A percentile compares a stretch with the other conserved stretches of the same genome.
Evolutionary conservation across 2,888 invertebrate species (phyloP).

Genomic region (Caenorhabditis parvicauda): DNA sequence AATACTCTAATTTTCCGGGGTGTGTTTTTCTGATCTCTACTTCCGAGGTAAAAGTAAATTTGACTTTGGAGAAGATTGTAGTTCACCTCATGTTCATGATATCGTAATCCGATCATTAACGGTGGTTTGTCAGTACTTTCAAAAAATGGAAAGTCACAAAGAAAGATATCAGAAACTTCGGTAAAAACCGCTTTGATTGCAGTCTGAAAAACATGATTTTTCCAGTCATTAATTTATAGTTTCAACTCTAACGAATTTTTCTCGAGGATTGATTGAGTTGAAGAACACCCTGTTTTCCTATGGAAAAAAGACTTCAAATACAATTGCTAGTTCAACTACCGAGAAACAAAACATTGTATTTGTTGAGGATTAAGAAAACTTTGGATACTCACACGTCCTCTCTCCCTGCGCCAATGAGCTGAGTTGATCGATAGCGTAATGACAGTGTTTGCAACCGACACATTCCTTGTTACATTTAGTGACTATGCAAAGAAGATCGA

Average conservation of each 20-base stretch:
- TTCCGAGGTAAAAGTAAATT: no score
- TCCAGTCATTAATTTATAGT: no score
- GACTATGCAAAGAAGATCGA: slow-evolving; percentile 46
- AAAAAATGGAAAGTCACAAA: no score
- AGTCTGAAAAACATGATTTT: no score
- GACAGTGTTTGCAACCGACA: slow-evolving; percentile 36
- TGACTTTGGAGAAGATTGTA: no score
- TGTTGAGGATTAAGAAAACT: not conserved
- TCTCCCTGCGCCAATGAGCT: slow-evolving; percentile 41
- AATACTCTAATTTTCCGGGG: no score
- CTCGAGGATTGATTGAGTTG: not conserved
- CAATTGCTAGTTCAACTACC: not conserved
- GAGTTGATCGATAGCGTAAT: slow-evolving; percentile 47
- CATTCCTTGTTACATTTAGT: slow-evolving; percentile 42
- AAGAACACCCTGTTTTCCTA: not conserved
- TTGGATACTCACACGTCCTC: slow-evolving; percentile 30
- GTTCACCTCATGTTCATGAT: no score
- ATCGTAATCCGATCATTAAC: no score
- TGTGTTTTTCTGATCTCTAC: no score
- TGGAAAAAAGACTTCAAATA: not conserved
- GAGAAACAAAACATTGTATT: not conserved
- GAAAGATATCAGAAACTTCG: no score
- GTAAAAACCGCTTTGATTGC: no score
- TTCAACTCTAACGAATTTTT: not conserved
- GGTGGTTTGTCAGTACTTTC: no score